Evolutionary conservation across 2,113 vertebrate genomes (phyloP), one percentile per base, ranked within the genome.

Genomic region (Irena cyanogastra): DNA sequence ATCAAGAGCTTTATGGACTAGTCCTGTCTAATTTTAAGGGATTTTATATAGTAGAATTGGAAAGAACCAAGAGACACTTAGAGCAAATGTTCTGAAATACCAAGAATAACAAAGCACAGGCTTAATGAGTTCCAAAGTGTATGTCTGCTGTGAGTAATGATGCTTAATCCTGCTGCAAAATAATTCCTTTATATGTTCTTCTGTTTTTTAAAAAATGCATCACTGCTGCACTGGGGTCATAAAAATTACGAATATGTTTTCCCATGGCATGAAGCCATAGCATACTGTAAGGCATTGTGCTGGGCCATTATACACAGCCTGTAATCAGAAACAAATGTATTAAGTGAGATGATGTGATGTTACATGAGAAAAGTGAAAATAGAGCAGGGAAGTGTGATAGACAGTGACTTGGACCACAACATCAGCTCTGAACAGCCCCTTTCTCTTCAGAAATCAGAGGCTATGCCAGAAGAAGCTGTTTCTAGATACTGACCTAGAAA

Each of bases 311-410:
- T 84, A 92, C 93, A 97, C 88, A 96, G 96, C 54, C 94, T 69
- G 90, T 97, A 98, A 98, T 98, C 97, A 98, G 95, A 98, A 98
- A 97, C 98, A 98, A 98, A 98, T 98, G 97, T 97, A 95, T 96
- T 94, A 95, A 84, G 80, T 94, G 84, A 97, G 95, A 96, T 97
- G 97, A 98, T 97, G 97, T 97, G 96, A 96, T 97, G 97, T 95
- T 97, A 97, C 81, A 97, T 97, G 98, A 98, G 97, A 98, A 98
- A 96, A 93, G 89, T 92, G 94, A 94, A 96, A 96, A 94, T 83
- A 91, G 71, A 95, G 53, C 70, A 54, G 81, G 69, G 72, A 93
- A 95, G 92, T 96, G 92, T 94, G 97, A 97, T 95, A 94, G 97
- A 97, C 95, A 96, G 92, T 93, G 96, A 95, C 84, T 71, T 90